A percentile compares a stretch with the other conserved stretches of the same genome.
phyloP scores from a whole-genome alignment of 1,140 invertebrate species.

The Coboldia fuscipes region DNA sequence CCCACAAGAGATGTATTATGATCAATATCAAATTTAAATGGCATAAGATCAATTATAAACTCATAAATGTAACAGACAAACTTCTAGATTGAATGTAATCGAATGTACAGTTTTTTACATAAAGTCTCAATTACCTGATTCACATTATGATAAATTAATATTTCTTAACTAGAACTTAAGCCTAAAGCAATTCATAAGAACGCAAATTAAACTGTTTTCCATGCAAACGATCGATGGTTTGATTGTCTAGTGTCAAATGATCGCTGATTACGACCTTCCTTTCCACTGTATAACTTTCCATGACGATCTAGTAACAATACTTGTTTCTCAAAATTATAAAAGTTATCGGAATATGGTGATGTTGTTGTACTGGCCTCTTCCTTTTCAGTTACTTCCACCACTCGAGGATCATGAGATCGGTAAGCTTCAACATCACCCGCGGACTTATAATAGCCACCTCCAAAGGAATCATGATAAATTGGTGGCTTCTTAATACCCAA shows the following conservation, averaged over 20 bases:
- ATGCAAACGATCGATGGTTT: background rate
- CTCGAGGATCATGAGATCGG: constrained; percentile 11
- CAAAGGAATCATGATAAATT: background rate
- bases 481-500: background rate
- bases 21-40: too few species aligned
- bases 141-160: too few species aligned
- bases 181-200: too few species aligned
- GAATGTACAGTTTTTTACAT: too few species aligned
- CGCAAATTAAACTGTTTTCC: background rate
- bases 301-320: constrained; percentile 5
- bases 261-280: background rate
- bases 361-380: background rate
- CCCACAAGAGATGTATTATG: too few species aligned
- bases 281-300: background rate
- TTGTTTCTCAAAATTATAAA: constrained; percentile 17
- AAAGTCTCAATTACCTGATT: too few species aligned
- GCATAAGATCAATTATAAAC: too few species aligned
- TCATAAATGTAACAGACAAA: too few species aligned
- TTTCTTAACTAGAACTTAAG: too few species aligned
- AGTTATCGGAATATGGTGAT: constrained; percentile 9
- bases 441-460: constrained; percentile 1
- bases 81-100: too few species aligned
- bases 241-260: background rate
- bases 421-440: background rate
- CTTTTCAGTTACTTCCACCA: constrained; percentile 3